phyloP scores from a whole-genome alignment of 2,113 vertebrate species.

The Tor tambroides region DNA sequence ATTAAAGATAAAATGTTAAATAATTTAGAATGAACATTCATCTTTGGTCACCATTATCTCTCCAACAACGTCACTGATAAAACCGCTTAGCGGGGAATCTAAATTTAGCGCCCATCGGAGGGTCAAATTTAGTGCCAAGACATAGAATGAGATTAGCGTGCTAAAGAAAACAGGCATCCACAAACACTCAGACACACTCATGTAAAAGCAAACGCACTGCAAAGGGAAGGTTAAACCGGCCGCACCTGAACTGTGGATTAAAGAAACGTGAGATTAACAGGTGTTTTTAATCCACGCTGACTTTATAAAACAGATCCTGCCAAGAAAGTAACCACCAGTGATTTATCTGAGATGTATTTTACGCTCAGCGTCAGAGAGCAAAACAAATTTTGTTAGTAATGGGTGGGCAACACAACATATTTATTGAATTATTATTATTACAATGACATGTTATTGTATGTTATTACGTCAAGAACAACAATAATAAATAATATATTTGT shows the following conservation, averaged over 20 bases:
- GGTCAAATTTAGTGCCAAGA: constrained; percentile 53
- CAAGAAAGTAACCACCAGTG: not conserved
- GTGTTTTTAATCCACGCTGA: constrained; percentile 28
- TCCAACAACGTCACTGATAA: not conserved
- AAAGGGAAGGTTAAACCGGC: not conserved
- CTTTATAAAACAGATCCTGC: constrained; percentile 6
- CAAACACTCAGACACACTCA: constrained; percentile 4
- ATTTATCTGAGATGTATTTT: not conserved
- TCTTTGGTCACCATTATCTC: constrained; percentile 3
- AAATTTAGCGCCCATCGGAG: constrained; percentile 2
- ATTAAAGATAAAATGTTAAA: not conserved
- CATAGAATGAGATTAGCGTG: constrained; percentile 60
- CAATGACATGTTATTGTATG: not conserved
- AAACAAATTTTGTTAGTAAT: not conserved
- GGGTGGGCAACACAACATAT: not conserved
- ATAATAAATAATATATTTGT: not conserved
- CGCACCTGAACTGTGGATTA: constrained; percentile 67
- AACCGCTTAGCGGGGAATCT: not conserved
- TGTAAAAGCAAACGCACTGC: constrained; percentile 47
- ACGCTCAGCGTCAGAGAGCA: not conserved
- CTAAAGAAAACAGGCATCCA: not conserved
- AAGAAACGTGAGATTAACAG: constrained; percentile 63
- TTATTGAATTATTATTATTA: not conserved
- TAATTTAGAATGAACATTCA: not conserved
- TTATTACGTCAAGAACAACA: not conserved